These are phyloP conservation scores for Aethina tumida DNA, from an alignment of 1,140 invertebrate genomes.

Conservation along the genomic window DNA sequence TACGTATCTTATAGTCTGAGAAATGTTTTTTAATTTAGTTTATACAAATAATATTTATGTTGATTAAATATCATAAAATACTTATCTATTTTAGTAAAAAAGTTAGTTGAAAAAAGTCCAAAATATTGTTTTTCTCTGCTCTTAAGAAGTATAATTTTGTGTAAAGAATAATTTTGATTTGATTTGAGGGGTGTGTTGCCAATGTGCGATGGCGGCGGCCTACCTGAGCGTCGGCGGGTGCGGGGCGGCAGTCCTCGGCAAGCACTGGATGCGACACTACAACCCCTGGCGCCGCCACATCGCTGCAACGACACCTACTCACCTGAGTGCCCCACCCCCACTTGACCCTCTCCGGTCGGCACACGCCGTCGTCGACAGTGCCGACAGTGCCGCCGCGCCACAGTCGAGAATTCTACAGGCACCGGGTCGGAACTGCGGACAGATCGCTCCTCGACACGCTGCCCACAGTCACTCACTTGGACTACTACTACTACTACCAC, in stretches of 20 bases:
- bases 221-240: constrained; percentile 21
- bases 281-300: constrained; percentile 29
- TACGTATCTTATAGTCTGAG: no score
- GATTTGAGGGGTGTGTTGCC: no score
- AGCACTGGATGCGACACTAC: constrained; percentile 28
- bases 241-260: constrained; percentile 32
- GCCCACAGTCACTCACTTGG: constrained; percentile 1
- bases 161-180: no score
- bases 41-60: no score
- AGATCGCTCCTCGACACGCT: constrained; percentile 1
- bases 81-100: no score
- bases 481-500: neutral
- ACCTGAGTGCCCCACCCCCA: constrained; percentile 36
- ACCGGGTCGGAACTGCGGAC: constrained; percentile 5
- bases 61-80: no score
- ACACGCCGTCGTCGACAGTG: constrained; percentile 19
- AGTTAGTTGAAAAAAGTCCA: no score
- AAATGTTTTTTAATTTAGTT: no score
- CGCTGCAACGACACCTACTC: constrained; percentile 30
- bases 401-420: no score
- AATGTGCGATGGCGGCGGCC: constrained; percentile 18
- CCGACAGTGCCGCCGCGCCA: constrained; percentile 21
- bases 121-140: no score
- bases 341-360: constrained; percentile 19
- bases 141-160: no score